These are phyloP conservation scores for Drosophila bocqueti DNA, from an alignment of 1,140 invertebrate genomes.

Conservation along the genomic window DNA sequence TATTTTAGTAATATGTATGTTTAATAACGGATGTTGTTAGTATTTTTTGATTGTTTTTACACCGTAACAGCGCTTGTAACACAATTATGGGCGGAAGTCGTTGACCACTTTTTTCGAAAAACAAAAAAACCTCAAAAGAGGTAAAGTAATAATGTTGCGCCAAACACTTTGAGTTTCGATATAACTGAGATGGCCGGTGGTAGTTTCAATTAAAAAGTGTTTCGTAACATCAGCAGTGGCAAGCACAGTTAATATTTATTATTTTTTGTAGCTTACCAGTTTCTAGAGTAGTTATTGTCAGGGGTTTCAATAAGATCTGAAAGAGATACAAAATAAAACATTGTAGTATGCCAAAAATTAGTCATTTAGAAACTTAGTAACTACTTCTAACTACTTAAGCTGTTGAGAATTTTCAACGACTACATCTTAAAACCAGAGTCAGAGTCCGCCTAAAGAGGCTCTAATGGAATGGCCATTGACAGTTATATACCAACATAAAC, in stretches of 20 bases:
- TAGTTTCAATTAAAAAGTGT: conserved; percentile 1
- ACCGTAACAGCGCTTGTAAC: conserved; percentile 23
- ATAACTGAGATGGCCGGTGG: not conserved
- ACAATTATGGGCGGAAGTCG: conserved; percentile 59
- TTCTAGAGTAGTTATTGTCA: conserved; percentile 62
- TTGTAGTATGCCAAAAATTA: not conserved
- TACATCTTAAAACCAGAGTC: not conserved
- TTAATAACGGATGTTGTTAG: conserved; percentile 14
- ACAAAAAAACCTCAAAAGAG: conserved; percentile 12
- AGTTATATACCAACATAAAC: conserved; percentile 16
- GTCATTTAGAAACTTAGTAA: not conserved
- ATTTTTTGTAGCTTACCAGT: conserved; percentile 38
- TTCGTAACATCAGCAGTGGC: conserved; percentile 22
- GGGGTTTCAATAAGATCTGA: conserved; percentile 40
- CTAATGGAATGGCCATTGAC: conserved; percentile 40
- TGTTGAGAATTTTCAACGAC: not conserved
- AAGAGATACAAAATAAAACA: conserved; percentile 15
- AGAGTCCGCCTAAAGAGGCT: conserved; percentile 21
- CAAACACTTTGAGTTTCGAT: conserved; percentile 6
- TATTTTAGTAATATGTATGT: not conserved
- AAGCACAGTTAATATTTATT: not conserved
- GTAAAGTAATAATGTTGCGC: conserved; percentile 34
- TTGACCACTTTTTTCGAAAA: conserved; percentile 54
- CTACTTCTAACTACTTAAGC: not conserved
- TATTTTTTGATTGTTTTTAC: conserved; percentile 11